Evolutionary conservation across 1,140 invertebrate species (phyloP), one percentile per base, ranked within the genome.

Genomic region (Dendrolimus kikuchii): DNA sequence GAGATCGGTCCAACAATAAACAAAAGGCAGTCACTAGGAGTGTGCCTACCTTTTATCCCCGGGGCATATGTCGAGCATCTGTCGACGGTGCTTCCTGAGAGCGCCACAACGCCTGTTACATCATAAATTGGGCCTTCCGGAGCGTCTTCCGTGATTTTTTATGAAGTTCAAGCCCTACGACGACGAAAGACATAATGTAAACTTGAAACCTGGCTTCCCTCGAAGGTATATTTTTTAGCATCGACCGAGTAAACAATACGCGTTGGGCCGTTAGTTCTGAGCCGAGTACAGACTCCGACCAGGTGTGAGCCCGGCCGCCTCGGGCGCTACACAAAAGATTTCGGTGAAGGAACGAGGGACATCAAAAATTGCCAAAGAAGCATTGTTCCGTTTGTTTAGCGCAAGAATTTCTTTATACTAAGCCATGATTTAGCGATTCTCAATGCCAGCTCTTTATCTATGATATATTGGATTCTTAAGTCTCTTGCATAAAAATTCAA

Each of bases 121-220:
- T 83, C 81, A 84, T 84, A 86, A 86, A 82, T 81, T 66, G 70
- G 80, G 60, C 71, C 75, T 84, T 81, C 79, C 81, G 79, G 75
- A 62, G 62, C 68, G 56, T 67, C 79, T 81, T 81, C 81, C 79
- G 68, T 72, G 64, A 75, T 76, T 83, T 86, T 84, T 83, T 83
- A 80, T 60, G 50, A 59, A 60, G 46, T 49, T 74, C 64, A 69
- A 76, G 77, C 75, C 77, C 60, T 74, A 75, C 65, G 72, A 77
- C 64, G 74, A 83, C 76, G 82, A 86, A 73, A 80, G 82, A 86
- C 70, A 71, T 67, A 74, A 77, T 81, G 77, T 84, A 84, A 81
- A 83, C 80, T 75, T 65, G 80, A 74, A 78, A 71, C 61, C 57
- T 59, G 59, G 72, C 75, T 81, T 81, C 77, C 71, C 75, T 74